Evolutionary conservation across 2,797 vertebrate genomes (phyloP).

Genomic region (Tangara arthus): DNA sequence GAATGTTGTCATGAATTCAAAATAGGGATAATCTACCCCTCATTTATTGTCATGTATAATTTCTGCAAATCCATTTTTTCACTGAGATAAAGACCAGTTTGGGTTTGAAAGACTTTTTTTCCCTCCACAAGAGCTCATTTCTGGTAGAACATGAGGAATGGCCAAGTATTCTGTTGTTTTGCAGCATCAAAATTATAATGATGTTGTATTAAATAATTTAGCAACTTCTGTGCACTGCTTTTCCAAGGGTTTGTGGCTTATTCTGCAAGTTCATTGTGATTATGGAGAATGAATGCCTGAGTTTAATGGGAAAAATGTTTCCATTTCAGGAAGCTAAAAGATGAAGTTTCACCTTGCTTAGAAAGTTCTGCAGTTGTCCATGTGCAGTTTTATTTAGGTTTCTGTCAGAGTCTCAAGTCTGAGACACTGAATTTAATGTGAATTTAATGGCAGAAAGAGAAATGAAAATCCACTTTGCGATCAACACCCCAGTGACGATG

Average conservation of each 20-base stretch:
- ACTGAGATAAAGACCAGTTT: background rate
- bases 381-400: background rate
- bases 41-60: background rate
- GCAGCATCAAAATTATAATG: conserved; percentile 48
- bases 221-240: conserved; percentile 28
- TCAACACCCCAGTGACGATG: background rate
- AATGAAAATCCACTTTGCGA: fast-evolving
- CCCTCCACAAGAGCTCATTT: background rate
- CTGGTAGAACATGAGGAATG: conserved; percentile 1
- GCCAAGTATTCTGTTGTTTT: conserved; percentile 5
- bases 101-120: background rate
- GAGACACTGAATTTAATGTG: background rate
- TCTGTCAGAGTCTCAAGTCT: background rate
- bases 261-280: background rate
- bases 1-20: background rate
- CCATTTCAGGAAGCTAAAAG: background rate
- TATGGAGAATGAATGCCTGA: background rate
- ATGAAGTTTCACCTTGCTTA: background rate
- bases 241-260: background rate
- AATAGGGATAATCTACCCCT: background rate
- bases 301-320: background rate
- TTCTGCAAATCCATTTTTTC: conserved; percentile 14
- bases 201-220: conserved; percentile 52
- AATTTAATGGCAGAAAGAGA: background rate
- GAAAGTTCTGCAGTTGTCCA: background rate